Evolutionary conservation across 1,140 invertebrate genomes (phyloP), one percentile per base, ranked within the genome.

Genomic region (Philopotamus ludificatus): DNA sequence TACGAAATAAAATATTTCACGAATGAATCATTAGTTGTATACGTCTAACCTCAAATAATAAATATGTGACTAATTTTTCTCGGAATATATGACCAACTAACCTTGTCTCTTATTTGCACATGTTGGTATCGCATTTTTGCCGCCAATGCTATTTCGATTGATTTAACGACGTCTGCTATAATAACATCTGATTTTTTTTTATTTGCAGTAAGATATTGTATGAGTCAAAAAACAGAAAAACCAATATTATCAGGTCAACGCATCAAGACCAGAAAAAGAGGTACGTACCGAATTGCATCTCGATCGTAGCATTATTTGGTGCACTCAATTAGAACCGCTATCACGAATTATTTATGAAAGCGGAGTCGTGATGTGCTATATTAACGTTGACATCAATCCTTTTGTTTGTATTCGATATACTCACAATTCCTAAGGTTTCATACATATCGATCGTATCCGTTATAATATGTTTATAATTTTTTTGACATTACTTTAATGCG

Each of bases 141-240:
- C n/a, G n/a, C n/a, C n/a, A n/a, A n/a, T n/a, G n/a, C n/a, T n/a
- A n/a, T n/a, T n/a, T n/a, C n/a, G n/a, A n/a, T n/a, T n/a, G n/a
- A n/a, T n/a, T n/a, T n/a, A n/a, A n/a, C n/a, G n/a, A n/a, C n/a
- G n/a, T n/a, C n/a, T n/a, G n/a, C n/a, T n/a, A n/a, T n/a, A n/a
- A n/a, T n/a, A 28, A 54, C 3, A 26, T 66, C 28, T 25, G 9
- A 18, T 21, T 41, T 77, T 72, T 80, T 77, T 85, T 77, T 76
- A 77, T 75, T 86, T 91, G 71, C 84, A 92, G 89, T 89, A 89
- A 89, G 87, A 89, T 91, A 88, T 96, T 97, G 93, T 95, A 98
- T 98, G 95, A 97, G 93, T 97, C 94, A 97, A 88, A 97, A 97
- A 92, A 92, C 90, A 89, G 94, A 97, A 95, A 96, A 97, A 93